Percentiles rank a stretch among this genome's conserved stretches.
Conservation (phyloP, 2,113 vertebrate species). For the Zosterops japonicus region DNA sequence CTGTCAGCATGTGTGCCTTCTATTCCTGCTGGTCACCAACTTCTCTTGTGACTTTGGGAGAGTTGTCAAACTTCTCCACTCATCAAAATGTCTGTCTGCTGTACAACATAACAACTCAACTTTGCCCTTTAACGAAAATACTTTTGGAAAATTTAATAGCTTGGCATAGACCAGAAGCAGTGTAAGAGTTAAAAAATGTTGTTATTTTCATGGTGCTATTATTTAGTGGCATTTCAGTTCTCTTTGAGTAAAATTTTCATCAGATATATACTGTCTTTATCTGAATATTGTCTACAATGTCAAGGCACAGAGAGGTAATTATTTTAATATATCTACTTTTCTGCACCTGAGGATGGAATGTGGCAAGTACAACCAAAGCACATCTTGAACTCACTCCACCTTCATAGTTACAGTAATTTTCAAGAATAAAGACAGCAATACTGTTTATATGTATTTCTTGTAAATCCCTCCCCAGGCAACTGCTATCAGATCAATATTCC, state of each 20-base stretch:
- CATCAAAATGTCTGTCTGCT: background rate
- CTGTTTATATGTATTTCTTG: background rate
- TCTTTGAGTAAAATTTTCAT: background rate
- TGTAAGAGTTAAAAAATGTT: background rate
- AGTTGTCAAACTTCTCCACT: conserved; percentile 2
- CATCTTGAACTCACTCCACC: background rate
- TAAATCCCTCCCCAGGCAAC: background rate
- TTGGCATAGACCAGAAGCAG: background rate
- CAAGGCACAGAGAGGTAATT: background rate
- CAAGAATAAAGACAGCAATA: background rate
- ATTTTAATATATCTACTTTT: background rate
- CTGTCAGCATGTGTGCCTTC: conserved; percentile 23
- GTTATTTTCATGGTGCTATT: background rate
- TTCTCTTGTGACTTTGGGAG: conserved; percentile 19
- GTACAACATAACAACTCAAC: background rate
- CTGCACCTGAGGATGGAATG: background rate
- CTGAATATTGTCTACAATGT: background rate
- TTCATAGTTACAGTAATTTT: background rate
- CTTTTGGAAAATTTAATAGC: background rate
- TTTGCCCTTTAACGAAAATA: background rate
- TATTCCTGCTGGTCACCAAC: conserved; percentile 13
- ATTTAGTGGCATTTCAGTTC: background rate
- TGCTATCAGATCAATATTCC: background rate
- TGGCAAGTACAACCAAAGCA: background rate
- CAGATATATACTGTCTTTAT: background rate